A percentile compares a stretch with the other conserved stretches of the same genome.
Evolutionary conservation across 1,140 invertebrate species (phyloP).

Genomic region (Leptopilina clavipes): DNA sequence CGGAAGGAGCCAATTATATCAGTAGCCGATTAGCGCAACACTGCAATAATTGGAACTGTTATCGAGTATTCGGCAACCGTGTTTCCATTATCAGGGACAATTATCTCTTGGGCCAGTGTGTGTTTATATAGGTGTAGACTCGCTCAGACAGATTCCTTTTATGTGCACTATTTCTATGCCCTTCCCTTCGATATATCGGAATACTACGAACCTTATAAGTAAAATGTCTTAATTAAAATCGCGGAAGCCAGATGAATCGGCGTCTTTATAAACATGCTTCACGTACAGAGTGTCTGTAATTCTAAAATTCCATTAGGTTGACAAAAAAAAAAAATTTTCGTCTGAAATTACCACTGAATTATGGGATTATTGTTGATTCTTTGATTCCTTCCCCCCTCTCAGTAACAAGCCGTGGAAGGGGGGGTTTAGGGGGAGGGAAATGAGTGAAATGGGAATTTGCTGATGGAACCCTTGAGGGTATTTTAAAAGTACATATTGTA

Average conservation of each 20-base stretch:
- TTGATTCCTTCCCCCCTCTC: no score
- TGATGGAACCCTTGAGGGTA: conserved; percentile 52
- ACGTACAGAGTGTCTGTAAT: no score
- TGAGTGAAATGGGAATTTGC: no score
- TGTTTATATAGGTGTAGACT: conserved; percentile 40
- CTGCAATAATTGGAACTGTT: conserved; percentile 51
- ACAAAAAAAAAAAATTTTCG: no score
- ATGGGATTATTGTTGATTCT: not conserved
- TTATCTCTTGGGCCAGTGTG: conserved; percentile 55
- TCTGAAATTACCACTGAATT: not conserved
- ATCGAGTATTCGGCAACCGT: conserved; percentile 58
- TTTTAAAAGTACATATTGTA: conserved; percentile 61
- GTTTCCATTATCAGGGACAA: conserved; percentile 56
- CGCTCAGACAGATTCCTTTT: conserved; percentile 48
- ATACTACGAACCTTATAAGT: conserved; percentile 39
- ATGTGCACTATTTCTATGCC: conserved; percentile 23
- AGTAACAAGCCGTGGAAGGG: no score
- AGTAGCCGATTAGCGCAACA: conserved; percentile 47
- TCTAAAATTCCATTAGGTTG: no score
- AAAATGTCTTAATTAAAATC: conserved; percentile 58
- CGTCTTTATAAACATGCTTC: no score
- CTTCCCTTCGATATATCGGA: conserved; percentile 36
- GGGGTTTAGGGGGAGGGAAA: no score
- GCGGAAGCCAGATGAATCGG: conserved; percentile 43
- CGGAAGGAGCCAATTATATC: conserved; percentile 53